Percentiles rank a stretch among this genome's conserved stretches.
phyloP scores from a whole-genome alignment of 92 coral and sea anemone genomes.

The Zoanthus sociatus region DNA sequence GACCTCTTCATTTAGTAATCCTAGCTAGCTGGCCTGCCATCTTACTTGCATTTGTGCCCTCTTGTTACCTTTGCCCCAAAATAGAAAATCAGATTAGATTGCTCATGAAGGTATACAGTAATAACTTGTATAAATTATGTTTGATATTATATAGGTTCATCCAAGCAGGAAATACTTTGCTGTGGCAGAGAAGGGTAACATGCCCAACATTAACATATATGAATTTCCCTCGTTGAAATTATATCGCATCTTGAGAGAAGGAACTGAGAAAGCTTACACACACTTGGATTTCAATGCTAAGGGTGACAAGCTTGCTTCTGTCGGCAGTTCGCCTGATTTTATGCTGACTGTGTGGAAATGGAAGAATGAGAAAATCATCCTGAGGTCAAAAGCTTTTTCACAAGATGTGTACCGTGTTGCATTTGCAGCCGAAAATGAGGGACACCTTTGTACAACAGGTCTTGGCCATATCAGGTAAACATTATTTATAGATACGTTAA shows the following conservation, averaged over 20 bases:
- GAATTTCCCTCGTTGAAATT: constrained; percentile 97
- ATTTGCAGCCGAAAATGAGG: constrained; percentile 97
- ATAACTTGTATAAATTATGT: not conserved
- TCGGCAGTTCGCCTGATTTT: constrained; percentile 95
- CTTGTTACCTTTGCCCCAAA: too few species aligned
- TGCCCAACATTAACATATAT: constrained; percentile 91
- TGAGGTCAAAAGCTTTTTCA: constrained; percentile 95
- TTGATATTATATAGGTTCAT: constrained; percentile 72
- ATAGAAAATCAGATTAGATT: too few species aligned
- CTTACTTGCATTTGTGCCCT: too few species aligned
- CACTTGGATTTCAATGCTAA: constrained; percentile 94
- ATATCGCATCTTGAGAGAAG: constrained; percentile 92
- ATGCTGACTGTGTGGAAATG: constrained; percentile 99
- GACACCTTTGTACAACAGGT: constrained; percentile 96
- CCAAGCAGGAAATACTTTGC: constrained; percentile 97
- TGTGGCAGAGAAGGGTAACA: constrained; percentile 95
- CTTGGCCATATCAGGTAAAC: constrained; percentile 95
- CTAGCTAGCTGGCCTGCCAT: too few species aligned
- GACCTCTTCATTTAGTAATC: too few species aligned
- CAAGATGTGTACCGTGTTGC: constrained; percentile 97
- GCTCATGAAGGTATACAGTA: too few species aligned
- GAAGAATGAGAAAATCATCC: constrained; percentile 89
- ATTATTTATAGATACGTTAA: not conserved
- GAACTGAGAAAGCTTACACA: constrained; percentile 95
- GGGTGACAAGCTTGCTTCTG: constrained; percentile 95